phyloP scores from a whole-genome alignment of 30 jellyfish, hydroid and myxozoan genomes.

The Cassiopea andromeda region DNA sequence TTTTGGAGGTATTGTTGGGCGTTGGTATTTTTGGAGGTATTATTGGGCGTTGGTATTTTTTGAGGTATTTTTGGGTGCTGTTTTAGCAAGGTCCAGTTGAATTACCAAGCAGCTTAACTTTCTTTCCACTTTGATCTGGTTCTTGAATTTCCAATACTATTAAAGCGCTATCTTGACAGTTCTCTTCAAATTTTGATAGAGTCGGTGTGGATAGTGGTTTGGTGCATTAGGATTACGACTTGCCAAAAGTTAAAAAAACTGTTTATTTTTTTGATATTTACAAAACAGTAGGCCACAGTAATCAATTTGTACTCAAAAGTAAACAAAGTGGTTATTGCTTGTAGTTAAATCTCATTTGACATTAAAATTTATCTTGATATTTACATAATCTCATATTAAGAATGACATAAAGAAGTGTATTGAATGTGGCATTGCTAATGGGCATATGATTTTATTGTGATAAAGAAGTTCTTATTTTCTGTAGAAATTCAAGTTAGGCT shows the following conservation, averaged over 20 bases:
- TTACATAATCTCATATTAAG: neutral
- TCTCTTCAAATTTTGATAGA: neutral
- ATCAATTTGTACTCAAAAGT: constrained; percentile 1
- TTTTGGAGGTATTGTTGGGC: no score
- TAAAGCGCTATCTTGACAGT: no score
- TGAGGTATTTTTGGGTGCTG: no score
- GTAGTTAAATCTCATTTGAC: neutral
- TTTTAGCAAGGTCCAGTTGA: no score
- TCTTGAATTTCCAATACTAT: no score
- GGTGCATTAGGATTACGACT: neutral
- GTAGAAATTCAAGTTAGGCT: neutral
- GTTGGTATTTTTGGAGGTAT: no score
- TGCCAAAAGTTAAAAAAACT: neutral
- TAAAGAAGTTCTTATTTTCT: neutral
- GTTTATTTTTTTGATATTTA: neutral
- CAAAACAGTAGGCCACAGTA: neutral
- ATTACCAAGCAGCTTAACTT: no score
- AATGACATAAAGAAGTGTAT: neutral
- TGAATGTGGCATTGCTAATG: no score
- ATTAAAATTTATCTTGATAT: neutral
- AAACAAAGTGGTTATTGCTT: neutral
- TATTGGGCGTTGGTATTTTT: no score
- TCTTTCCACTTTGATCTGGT: no score
- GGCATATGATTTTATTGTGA: no score
- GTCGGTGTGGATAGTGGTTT: neutral